A percentile compares a stretch with the other conserved stretches of the same genome.
Conservation (phyloP, 2,888 invertebrate genomes). For the Caenorhabditis macrosperma region DNA sequence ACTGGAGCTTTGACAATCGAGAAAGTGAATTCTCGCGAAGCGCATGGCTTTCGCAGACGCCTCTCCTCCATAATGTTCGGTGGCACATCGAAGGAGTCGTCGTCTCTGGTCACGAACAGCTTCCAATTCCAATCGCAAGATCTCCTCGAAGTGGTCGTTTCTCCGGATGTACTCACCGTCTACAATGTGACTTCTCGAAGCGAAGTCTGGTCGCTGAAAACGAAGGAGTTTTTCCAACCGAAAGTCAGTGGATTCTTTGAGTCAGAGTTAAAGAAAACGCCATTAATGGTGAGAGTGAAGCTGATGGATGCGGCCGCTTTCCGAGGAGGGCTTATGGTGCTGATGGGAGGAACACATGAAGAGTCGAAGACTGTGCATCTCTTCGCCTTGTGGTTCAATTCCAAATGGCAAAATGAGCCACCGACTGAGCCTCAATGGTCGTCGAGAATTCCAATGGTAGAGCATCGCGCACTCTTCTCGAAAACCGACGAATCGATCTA, state of each 20-base stretch:
- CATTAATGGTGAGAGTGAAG: not conserved
- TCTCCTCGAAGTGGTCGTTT: constrained; percentile 23
- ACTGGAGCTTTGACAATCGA: constrained; percentile 18
- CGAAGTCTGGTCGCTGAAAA: constrained; percentile 43
- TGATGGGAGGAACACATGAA: constrained; percentile 37
- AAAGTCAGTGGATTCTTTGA: constrained; percentile 13
- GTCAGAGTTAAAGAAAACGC: constrained; percentile 7
- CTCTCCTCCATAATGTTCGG: constrained; percentile 47
- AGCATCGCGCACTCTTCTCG: constrained; percentile 27
- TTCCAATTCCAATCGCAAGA: constrained; percentile 14
- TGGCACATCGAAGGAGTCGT: constrained; percentile 11
- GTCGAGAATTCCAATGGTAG: constrained; percentile 5
- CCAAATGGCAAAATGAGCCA: constrained; percentile 9
- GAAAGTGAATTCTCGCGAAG: constrained; percentile 32
- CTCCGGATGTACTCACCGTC: constrained; percentile 32
- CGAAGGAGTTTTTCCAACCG: constrained; percentile 38
- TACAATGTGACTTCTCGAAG: constrained; percentile 18
- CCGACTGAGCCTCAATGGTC: constrained; percentile 24
- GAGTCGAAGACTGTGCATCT: constrained; percentile 20
- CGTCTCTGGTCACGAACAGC: constrained; percentile 35
- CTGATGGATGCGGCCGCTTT: constrained; percentile 45
- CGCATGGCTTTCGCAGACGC: constrained; percentile 36
- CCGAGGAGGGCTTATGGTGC: constrained; percentile 39
- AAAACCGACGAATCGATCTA: constrained; percentile 39
- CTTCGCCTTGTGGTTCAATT: constrained; percentile 25